Base-by-base conservation (phyloP, 2,888 invertebrate genomes). In the Eilema griseolum region DNA sequence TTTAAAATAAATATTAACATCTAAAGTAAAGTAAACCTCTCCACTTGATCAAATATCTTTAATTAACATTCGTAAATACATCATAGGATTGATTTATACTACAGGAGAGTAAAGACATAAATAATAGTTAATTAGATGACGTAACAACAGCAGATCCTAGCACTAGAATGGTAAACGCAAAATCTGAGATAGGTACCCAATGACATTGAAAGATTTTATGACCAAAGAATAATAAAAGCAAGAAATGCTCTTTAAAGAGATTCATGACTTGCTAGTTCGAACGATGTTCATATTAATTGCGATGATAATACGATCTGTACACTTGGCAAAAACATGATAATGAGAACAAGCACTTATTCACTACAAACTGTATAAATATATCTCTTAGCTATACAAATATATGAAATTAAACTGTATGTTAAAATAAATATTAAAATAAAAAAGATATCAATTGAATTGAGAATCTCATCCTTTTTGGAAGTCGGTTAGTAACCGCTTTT, bases 291-390 rank as follows among this genome's bases (percentile, higher is more conserved):
- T 74, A 69, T 72, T 74, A 73, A 79, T 80, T 79, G 67, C 64
- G 61, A 74, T 68, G 74, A 69, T 41, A 78, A 60, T 72, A 62
- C 37, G n/a, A 46, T 66, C 31, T 33, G 56, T 59, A 68, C 26
- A 37, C 66, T 56, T 61, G 60, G 68, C 66, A 66, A 68, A 72
- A 68, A 72, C 68, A 57, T 65, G 41, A 66, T 72, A 73, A 77
- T 77, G 73, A 77, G 67, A 66, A 56, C 4, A 23, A 63, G 61
- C 56, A 74, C 72, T 70, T 72, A 78, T 74, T 72, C 71, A 71
- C 65, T 74, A 72, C 62, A 69, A 67, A 69, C 70, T 76, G 75
- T 83, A 78, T 64, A 81, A 82, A 83, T 82, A 83, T 82, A 83
- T 83, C 74, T 77, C 70, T 46, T 63, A 71, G 69, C 67, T 73